These are phyloP conservation scores for Drosophila sulfurigaster DNA, from an alignment of 1,140 invertebrate genomes.

Conservation along the genomic window DNA sequence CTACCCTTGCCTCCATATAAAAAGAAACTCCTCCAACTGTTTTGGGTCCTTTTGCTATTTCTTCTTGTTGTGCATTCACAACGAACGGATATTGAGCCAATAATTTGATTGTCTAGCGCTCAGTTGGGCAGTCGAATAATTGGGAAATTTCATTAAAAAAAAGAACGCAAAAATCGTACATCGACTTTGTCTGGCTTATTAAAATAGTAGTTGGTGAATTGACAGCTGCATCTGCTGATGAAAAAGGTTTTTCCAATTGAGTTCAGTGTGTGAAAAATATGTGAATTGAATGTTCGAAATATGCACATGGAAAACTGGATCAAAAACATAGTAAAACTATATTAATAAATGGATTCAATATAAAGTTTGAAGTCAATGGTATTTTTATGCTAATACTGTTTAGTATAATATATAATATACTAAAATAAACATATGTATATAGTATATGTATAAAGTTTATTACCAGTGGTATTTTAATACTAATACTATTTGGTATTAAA, in stretches of 20 bases:
- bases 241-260: not conserved
- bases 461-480: too few species aligned
- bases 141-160: constrained; percentile 41
- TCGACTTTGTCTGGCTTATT: constrained; percentile 24
- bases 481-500: too few species aligned
- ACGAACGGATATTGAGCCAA: constrained; percentile 74
- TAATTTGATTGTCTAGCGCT: constrained; percentile 74
- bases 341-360: not conserved
- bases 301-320: not conserved
- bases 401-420: too few species aligned
- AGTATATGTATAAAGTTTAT: too few species aligned
- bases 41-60: constrained; percentile 49
- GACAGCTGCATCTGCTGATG: not conserved
- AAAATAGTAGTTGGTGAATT: not conserved
- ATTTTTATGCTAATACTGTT: too few species aligned
- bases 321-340: not conserved
- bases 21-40: constrained; percentile 33
- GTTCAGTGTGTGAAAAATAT: not conserved
- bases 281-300: not conserved
- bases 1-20: constrained; percentile 32
- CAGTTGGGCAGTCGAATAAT: constrained; percentile 45
- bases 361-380: not conserved
- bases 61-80: constrained; percentile 22
- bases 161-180: constrained; percentile 9
- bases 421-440: too few species aligned